Conservation (phyloP, 2,113 vertebrate genomes). For the Scomber colias region DNA sequence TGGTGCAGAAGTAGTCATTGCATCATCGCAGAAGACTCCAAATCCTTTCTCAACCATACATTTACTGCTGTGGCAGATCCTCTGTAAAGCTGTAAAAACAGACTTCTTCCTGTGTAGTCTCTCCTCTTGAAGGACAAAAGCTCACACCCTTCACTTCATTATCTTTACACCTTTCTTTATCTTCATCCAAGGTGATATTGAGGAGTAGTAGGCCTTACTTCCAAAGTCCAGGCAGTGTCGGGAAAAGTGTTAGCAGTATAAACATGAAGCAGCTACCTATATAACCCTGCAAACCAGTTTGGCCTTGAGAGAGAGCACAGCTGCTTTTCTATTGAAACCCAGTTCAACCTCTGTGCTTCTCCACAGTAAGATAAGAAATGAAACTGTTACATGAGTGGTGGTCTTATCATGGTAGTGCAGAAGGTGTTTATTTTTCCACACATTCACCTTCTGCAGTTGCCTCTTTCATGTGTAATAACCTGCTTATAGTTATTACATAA, state of each 20-base stretch:
- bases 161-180: slow-evolving; percentile 50
- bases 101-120: background rate
- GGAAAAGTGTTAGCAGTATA: slow-evolving; percentile 55
- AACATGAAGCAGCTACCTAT: slow-evolving; percentile 26
- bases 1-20: background rate
- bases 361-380: slow-evolving; percentile 39
- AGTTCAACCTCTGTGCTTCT: background rate
- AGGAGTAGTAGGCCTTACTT: slow-evolving; percentile 14
- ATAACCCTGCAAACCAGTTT: slow-evolving; percentile 14
- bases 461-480: background rate
- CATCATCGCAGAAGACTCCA: background rate
- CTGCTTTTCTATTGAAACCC: background rate
- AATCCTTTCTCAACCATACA: background rate
- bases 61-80: background rate
- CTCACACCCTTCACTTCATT: slow-evolving; percentile 7
- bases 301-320: slow-evolving; percentile 29
- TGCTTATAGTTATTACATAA: background rate
- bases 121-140: slow-evolving; percentile 26
- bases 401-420: slow-evolving; percentile 46
- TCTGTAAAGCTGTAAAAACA: background rate
- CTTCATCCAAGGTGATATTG: slow-evolving; percentile 62
- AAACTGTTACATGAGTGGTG: slow-evolving; percentile 13
- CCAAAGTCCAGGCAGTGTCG: slow-evolving; percentile 31
- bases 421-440: background rate
- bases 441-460: background rate